Evolutionary conservation across 2,888 invertebrate species (phyloP), one percentile per base, ranked within the genome.

Genomic region (Resseliella maxima): DNA sequence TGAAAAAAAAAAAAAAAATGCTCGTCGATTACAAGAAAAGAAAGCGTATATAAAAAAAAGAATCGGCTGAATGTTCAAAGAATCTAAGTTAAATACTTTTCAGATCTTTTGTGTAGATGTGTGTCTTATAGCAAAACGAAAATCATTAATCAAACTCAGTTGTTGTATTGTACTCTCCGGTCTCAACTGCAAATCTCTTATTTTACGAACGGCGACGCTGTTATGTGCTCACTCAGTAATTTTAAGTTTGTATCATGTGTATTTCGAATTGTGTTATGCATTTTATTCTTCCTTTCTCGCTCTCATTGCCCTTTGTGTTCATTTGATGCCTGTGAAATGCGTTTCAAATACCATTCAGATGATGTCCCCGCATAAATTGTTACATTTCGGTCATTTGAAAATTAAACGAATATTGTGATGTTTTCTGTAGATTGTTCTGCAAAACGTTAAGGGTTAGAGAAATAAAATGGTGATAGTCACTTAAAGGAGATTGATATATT

Each of bases 51-150:
- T 3, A 59, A 59, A 59, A 38, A 83, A 36, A 38, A 36, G 38
- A 36, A 83, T 83, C 38, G 38, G 38, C 83, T 38, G 83, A 83
- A 83, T 38, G 72, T 15, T 72, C 72, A 83, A 83, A 83, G 83
- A 83, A 83, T 38, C 83, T 83, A 38, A 72, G 83, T 83, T 83
- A 83, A 83, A 83, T 83, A 83, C 83, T 83, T 83, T 83, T 83
- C 83, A 83, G 83, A 83, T 83, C 83, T 83, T 83, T 83, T 83
- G 83, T 83, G 24, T 38, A 38, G 38, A 83, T 83, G 38, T 83
- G 83, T 83, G 83, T 83, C 83, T 38, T 38, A 83, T 83, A 83
- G 83, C 83, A 83, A 50, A 83, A 83, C 83, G 38, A 83, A 38
- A 83, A 83, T 83, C 83, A 83, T 83, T 83, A 83, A 83, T 83